Base-by-base conservation (phyloP, 1,140 invertebrate species). In the Drosophila kanapiae region DNA sequence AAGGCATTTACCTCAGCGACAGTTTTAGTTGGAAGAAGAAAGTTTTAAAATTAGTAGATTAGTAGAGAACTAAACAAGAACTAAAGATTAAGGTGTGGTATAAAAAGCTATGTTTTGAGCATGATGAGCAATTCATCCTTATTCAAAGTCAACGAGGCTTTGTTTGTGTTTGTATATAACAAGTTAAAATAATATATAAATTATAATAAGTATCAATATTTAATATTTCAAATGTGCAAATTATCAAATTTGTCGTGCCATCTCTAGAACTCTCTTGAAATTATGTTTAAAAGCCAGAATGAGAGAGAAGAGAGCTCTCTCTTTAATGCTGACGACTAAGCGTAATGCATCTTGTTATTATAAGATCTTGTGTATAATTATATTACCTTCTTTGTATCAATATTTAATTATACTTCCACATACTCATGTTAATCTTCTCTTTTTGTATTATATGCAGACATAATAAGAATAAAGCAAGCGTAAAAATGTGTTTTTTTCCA, bases 1-100 rank as follows among this genome's bases (percentile, higher is more conserved):
- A 27, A 43, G 49, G 51, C 45, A 82, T 70, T 87, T 87, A 87
- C 83, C 84, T 80, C 69, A 56, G 38, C 45, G 37, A 61, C 40
- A 60, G 42, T 49, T 57, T 68, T 60, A 14, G 43, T 45, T 37
- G 57, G 37, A 48, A 43, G 14, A 37, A 35, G 27, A 56, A 40
- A 59, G 42, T 33, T 76, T 27, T 5, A 33, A 49, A 61, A 29
- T 61, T 38, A 78, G 54, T 59, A 18, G 40, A 51, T 69, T 68
- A 77, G 72, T 68, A 60, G 40, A 33, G 33, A 43, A 18, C n/a
- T 23, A 49, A 35, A 48, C 13, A 45, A 38, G 13, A 9, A 38
- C 1, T 10, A 38, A 27, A 38, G 11, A 13, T 7, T 9, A 9
- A 54, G 18, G 33, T 8, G 23, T 8, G 38, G 16, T 23, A n/a